phyloP scores from a whole-genome alignment of 1,140 invertebrate species.

The Drosophila prosaltans region DNA sequence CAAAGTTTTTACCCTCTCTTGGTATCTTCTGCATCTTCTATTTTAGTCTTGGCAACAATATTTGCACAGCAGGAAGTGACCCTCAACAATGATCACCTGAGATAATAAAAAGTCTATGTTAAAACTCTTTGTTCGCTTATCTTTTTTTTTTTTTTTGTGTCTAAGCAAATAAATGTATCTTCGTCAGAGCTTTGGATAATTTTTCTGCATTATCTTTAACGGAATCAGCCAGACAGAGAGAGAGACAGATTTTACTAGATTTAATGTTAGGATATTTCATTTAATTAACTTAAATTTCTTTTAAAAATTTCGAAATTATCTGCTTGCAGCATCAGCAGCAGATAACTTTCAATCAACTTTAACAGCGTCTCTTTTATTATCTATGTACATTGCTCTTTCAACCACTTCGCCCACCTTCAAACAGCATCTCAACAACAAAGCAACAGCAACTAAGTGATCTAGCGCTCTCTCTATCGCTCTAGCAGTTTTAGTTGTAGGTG shows the following conservation, averaged over 20 bases:
- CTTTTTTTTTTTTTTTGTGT: neutral
- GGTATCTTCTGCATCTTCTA: neutral
- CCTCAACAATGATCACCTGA: too few relatives aligned
- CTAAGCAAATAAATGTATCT: neutral
- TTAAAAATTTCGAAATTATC: too few relatives aligned
- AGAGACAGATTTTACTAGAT: too few relatives aligned
- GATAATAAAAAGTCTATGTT: neutral
- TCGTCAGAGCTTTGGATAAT: neutral
- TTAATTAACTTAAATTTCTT: too few relatives aligned
- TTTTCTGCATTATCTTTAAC: neutral
- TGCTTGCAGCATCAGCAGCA: too few relatives aligned
- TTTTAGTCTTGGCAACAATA: neutral
- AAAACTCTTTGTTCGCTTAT: neutral
- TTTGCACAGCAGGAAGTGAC: conserved; percentile 6
- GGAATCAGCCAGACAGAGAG: neutral
- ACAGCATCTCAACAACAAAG: conserved; percentile 12
- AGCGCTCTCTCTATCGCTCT: neutral
- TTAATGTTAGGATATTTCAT: too few relatives aligned
- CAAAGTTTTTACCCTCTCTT: too few relatives aligned
- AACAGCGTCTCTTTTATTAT: neutral
- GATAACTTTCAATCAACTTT: conserved; percentile 9
- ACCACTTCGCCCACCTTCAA: neutral
- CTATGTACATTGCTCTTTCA: neutral
- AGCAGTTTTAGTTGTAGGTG: neutral
- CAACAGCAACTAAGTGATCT: neutral